Conservation (phyloP, 2,797 vertebrate genomes). For the Dicrostonyx torquatus region DNA sequence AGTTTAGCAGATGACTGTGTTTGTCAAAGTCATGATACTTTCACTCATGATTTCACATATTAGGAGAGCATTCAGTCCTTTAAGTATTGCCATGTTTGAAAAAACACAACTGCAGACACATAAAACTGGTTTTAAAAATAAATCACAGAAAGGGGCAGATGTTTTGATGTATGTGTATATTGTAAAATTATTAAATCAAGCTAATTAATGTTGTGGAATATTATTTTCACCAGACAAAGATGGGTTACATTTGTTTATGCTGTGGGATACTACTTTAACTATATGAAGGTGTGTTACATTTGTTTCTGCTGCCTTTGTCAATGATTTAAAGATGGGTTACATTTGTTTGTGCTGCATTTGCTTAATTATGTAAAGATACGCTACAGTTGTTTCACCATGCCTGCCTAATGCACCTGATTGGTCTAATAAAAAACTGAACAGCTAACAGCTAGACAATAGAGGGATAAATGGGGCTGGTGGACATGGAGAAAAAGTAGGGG, state of each 20-base stretch:
- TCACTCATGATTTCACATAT: neutral
- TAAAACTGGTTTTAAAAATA: constrained; percentile 38
- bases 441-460: neutral
- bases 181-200: neutral
- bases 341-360: neutral
- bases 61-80: neutral
- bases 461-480: neutral
- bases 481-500: neutral
- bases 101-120: neutral
- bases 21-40: neutral
- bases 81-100: neutral
- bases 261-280: no score
- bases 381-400: neutral
- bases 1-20: neutral
- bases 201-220: neutral
- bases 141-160: neutral
- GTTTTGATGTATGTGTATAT: neutral
- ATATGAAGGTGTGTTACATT: neutral
- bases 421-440: neutral
- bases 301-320: neutral
- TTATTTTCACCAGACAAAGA: neutral
- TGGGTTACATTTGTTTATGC: no score
- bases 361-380: neutral
- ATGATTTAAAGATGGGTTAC: neutral
- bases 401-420: neutral